Conservation (phyloP, 2,113 vertebrate species). For the Prunella fulvescens region DNA sequence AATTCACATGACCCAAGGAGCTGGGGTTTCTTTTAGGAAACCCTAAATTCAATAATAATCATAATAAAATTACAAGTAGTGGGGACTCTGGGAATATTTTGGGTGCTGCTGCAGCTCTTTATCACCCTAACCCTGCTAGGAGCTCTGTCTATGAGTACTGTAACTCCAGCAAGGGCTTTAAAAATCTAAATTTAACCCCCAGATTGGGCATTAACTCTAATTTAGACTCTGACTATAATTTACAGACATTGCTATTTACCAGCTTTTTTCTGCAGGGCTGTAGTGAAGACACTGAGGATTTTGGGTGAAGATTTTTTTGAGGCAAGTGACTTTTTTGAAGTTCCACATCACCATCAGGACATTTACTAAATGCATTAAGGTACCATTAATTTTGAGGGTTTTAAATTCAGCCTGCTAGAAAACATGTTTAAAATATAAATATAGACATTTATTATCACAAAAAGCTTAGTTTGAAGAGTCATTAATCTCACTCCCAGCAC, state of each 20-base stretch:
- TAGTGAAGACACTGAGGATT: not conserved
- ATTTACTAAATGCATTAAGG: not conserved
- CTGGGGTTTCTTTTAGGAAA: not conserved
- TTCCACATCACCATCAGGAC: not conserved
- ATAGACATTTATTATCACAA: not conserved
- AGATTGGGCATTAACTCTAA: not conserved
- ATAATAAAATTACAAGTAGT: not conserved
- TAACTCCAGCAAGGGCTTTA: not conserved
- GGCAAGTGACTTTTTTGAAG: not conserved
- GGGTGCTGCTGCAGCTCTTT: not conserved
- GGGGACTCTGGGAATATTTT: not conserved
- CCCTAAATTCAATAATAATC: not conserved
- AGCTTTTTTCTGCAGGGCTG: not conserved
- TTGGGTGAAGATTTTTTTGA: not conserved
- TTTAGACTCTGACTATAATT: not conserved
- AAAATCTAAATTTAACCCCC: not conserved
- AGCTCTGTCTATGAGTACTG: not conserved
- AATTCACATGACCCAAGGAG: not conserved
- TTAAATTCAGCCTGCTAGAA: not conserved
- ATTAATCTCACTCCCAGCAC: not conserved
- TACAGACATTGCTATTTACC: not conserved
- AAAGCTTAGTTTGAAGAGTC: not conserved
- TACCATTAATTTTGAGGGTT: not conserved
- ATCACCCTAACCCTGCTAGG: not conserved
- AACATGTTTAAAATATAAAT: not conserved